Conservation (phyloP, 2,888 invertebrate genomes). For the Harpagoxenus sublaevis region DNA sequence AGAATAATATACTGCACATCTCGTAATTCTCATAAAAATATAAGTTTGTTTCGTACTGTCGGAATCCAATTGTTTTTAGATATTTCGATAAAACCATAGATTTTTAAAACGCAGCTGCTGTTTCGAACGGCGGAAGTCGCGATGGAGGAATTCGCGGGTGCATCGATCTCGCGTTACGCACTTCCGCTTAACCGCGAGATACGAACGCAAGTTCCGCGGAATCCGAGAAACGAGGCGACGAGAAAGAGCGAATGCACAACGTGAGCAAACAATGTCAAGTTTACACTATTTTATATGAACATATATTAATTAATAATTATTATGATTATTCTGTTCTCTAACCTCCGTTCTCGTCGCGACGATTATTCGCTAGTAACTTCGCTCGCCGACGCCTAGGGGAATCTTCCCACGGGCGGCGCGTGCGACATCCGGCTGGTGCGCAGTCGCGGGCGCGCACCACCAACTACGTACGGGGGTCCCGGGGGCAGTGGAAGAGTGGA, state of each 20-base stretch:
- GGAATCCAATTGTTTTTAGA: no score
- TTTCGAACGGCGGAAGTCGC: not conserved
- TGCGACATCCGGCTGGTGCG: conserved; percentile 72
- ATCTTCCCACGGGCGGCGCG: not conserved
- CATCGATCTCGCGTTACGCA: not conserved
- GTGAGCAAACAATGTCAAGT: no score
- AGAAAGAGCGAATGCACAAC: not conserved
- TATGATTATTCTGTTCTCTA: no score
- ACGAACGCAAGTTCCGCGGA: not conserved
- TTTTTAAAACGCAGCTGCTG: not conserved
- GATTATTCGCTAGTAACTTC: not conserved
- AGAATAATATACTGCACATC: no score
- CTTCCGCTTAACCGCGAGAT: not conserved
- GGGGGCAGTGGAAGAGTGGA: conserved; percentile 8
- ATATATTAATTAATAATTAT: no score
- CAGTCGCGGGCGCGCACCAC: conserved; percentile 69
- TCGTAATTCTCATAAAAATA: no score
- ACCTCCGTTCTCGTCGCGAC: no score
- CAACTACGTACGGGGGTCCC: conserved; percentile 63
- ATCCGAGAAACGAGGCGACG: not conserved
- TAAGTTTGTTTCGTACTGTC: not conserved
- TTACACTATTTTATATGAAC: no score
- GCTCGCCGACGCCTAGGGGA: not conserved
- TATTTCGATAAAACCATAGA: no score
- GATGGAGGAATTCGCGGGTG: not conserved